Conservation (phyloP, 2,888 invertebrate genomes). For the Zygogramma bicolorata region DNA sequence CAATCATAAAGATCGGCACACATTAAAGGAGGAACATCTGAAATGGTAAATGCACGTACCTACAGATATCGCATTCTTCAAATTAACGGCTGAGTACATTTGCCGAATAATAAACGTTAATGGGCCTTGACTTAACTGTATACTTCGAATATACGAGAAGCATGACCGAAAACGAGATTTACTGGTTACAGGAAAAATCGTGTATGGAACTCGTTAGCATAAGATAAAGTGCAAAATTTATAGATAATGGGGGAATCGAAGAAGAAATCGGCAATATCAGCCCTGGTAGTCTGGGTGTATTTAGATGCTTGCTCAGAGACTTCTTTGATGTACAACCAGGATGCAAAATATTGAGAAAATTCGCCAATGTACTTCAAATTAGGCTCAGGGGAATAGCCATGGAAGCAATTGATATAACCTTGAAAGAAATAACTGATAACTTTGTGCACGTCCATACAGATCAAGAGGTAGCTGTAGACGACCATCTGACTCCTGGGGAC, state of each 20-base stretch:
- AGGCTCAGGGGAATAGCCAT: too few species aligned
- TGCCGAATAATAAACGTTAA: slow-evolving; percentile 10
- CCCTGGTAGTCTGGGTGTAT: too few species aligned
- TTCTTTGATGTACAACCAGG: too few species aligned
- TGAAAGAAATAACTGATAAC: too few species aligned
- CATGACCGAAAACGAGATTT: not conserved
- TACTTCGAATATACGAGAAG: not conserved
- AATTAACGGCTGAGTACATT: not conserved
- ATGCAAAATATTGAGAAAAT: too few species aligned
- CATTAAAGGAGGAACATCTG: not conserved
- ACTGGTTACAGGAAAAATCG: not conserved
- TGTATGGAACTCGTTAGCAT: not conserved
- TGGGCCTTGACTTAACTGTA: slow-evolving; percentile 7
- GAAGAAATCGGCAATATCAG: not conserved
- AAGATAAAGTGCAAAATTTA: not conserved
- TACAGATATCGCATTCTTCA: not conserved
- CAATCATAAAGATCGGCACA: not conserved
- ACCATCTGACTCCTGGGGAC: too few species aligned
- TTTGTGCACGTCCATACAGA: too few species aligned
- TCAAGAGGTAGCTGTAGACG: too few species aligned
- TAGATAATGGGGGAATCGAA: not conserved
- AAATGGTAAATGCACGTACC: not conserved
- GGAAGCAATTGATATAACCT: too few species aligned
- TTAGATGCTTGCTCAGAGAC: too few species aligned
- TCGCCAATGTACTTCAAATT: too few species aligned